phyloP scores from a whole-genome alignment of 2,113 vertebrate species.

The Lampris megalopsis region DNA sequence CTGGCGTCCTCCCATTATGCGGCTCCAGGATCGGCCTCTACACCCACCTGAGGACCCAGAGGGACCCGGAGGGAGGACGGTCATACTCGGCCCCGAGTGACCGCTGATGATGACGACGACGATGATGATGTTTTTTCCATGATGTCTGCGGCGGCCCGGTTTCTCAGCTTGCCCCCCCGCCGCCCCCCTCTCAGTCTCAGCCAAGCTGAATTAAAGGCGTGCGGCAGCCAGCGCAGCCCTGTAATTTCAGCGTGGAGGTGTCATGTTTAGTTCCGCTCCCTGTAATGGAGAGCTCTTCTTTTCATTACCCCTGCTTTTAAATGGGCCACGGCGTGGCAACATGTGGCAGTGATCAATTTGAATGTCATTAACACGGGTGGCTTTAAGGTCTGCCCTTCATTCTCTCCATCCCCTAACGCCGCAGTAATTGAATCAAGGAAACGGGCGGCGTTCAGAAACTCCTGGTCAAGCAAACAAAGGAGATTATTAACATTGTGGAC shows the following conservation, averaged over 20 bases:
- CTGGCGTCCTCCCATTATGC: no score
- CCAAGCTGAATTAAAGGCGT: constrained; percentile 26
- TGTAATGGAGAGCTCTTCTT: constrained; percentile 75
- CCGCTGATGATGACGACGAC: no score
- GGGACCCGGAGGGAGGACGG: no score
- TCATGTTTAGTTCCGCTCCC: constrained; percentile 78
- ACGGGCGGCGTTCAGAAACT: constrained; percentile 61
- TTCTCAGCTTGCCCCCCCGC: neutral
- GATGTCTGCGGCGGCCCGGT: constrained; percentile 5
- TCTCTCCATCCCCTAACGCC: constrained; percentile 68
- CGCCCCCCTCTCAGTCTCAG: neutral
- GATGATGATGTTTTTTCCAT: constrained; percentile 22
- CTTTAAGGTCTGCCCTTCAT: constrained; percentile 71
- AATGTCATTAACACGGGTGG: constrained; percentile 79
- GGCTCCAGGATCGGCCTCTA: no score
- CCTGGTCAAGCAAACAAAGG: constrained; percentile 81
- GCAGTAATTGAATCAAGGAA: constrained; percentile 78
- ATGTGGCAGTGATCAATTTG: constrained; percentile 81
- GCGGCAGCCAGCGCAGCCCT: constrained; percentile 25
- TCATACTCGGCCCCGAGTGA: no score
- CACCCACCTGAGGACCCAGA: no score
- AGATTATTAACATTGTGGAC: constrained; percentile 77
- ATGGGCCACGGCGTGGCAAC: constrained; percentile 64
- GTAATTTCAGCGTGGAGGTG: constrained; percentile 66
- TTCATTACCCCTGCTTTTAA: constrained; percentile 77